These are phyloP conservation scores for Furcula furcula DNA, from an alignment of 2,888 invertebrate genomes.

Conservation along the genomic window DNA sequence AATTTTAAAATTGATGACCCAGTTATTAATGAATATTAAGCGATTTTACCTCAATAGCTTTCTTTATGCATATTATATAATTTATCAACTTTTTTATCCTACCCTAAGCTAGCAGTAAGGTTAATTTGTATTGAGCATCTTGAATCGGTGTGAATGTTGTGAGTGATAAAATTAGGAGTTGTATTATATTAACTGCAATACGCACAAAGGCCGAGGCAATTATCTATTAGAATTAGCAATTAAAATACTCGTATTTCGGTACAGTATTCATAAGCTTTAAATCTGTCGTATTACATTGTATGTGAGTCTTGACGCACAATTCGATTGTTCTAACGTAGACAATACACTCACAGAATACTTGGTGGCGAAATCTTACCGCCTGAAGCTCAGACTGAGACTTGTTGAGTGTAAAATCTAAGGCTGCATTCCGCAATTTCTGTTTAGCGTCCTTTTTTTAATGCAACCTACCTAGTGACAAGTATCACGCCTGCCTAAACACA, in stretches of 20 bases:
- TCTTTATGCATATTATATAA: no score
- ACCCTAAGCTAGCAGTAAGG: background rate
- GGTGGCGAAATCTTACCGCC: background rate
- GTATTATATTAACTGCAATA: background rate
- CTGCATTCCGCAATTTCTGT: no score
- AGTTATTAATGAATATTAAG: no score
- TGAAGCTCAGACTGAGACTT: background rate
- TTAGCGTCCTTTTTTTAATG: no score
- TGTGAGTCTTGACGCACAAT: background rate
- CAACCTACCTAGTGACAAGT: no score
- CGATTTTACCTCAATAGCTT: no score
- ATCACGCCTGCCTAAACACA: no score
- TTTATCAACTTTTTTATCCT: no score
- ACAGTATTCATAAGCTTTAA: conserved; percentile 3
- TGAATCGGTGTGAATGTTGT: background rate
- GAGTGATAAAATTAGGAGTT: background rate
- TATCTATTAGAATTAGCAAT: background rate
- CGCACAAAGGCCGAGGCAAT: background rate
- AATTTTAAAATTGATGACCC: no score
- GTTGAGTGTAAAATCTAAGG: no score
- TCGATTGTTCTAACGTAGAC: background rate
- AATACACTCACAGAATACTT: background rate
- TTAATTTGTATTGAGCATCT: no score
- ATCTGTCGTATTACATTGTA: background rate
- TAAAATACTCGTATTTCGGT: conserved; percentile 3